Conservation (phyloP, 2,113 vertebrate genomes). For the Corythornis madagascariensis region DNA sequence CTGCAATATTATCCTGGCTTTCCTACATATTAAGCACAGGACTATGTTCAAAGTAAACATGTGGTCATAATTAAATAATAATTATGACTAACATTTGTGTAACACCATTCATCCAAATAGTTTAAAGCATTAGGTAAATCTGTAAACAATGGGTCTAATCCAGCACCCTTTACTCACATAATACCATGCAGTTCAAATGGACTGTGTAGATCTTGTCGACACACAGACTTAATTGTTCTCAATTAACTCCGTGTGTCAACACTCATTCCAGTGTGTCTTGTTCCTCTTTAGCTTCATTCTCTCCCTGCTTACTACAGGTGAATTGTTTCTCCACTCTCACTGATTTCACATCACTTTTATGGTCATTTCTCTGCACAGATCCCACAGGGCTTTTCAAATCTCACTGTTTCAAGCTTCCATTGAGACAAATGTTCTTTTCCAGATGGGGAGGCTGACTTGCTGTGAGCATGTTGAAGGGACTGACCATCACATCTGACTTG, state of each 20-base stretch:
- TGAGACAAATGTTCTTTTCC: neutral
- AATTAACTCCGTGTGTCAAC: slow-evolving; percentile 56
- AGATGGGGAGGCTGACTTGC: neutral
- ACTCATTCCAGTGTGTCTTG: neutral
- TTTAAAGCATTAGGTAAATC: slow-evolving; percentile 38
- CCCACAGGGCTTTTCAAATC: neutral
- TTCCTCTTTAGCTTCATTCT: slow-evolving; percentile 19
- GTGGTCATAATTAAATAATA: slow-evolving; percentile 44
- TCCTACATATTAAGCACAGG: slow-evolving; percentile 18
- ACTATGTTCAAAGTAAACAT: slow-evolving; percentile 61
- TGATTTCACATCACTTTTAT: neutral
- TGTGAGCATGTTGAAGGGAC: neutral
- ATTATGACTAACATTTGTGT: slow-evolving; percentile 41
- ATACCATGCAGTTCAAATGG: slow-evolving; percentile 19
- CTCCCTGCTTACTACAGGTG: slow-evolving; percentile 3
- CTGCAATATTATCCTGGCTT: slow-evolving; percentile 13
- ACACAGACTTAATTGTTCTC: slow-evolving; percentile 54
- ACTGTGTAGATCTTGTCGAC: slow-evolving; percentile 56
- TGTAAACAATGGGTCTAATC: slow-evolving; percentile 66
- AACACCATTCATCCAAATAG: slow-evolving; percentile 41
- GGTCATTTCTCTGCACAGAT: neutral
- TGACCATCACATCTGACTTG: neutral
- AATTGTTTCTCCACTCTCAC: neutral
- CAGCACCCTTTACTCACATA: slow-evolving; percentile 49
- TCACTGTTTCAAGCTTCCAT: neutral